Percentiles rank a stretch among this genome's conserved stretches.
Conservation (phyloP, 2,888 invertebrate genomes). For the Eupeodes latifasciatus region DNA sequence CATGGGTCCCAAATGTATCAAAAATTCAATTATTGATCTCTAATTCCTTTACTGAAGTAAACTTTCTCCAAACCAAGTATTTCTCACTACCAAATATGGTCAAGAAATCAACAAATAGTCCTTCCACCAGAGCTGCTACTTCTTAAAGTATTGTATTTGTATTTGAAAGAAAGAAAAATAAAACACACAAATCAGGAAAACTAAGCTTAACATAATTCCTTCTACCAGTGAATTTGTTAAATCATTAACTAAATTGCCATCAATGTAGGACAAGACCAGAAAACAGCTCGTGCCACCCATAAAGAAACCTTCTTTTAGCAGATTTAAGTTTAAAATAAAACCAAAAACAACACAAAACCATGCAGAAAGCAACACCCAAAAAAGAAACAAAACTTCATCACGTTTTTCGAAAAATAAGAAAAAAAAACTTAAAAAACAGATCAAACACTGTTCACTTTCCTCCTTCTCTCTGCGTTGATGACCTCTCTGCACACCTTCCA, state of each 20-base stretch:
- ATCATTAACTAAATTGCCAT: slow-evolving; percentile 66
- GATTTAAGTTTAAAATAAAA: slow-evolving; percentile 1
- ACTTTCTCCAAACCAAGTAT: not conserved
- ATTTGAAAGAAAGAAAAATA: not conserved
- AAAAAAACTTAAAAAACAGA: slow-evolving; percentile 37
- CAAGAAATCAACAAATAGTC: not conserved
- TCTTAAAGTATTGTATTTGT: not conserved
- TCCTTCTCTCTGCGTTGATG: not conserved
- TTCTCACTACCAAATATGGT: not conserved
- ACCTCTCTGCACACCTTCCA: slow-evolving; percentile 7
- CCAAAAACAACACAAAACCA: slow-evolving; percentile 14
- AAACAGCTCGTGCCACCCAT: slow-evolving; percentile 73
- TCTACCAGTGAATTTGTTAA: slow-evolving; percentile 35
- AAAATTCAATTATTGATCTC: too few relatives aligned
- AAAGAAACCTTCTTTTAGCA: slow-evolving; percentile 51
- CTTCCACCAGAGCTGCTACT: not conserved
- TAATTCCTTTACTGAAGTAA: not conserved
- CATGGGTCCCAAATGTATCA: too few relatives aligned
- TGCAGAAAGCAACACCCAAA: slow-evolving; percentile 39
- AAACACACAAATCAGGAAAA: not conserved
- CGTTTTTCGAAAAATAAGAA: slow-evolving; percentile 38
- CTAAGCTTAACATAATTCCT: slow-evolving; percentile 13
- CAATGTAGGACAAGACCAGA: slow-evolving; percentile 68
- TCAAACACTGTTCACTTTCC: slow-evolving; percentile 36
- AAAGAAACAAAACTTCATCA: slow-evolving; percentile 62